These are phyloP conservation scores for Vireo griseus DNA, from an alignment of 2,797 vertebrate species.

Conservation along the genomic window DNA sequence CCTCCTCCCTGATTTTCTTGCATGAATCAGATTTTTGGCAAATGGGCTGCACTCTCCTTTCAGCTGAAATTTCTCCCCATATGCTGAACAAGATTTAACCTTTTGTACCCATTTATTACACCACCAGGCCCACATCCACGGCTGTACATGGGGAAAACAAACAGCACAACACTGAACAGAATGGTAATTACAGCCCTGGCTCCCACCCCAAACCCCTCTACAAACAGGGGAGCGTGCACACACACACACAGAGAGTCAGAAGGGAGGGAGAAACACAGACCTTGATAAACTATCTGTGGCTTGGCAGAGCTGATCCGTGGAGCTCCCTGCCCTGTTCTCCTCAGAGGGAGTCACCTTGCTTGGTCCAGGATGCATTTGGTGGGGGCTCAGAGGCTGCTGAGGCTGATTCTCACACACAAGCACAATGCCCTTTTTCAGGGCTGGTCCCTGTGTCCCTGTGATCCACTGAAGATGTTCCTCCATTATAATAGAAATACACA, in stretches of 20 bases:
- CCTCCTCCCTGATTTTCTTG: neutral
- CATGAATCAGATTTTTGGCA: conserved; percentile 38
- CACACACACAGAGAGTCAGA: neutral
- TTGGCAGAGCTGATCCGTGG: neutral
- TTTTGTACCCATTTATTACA: conserved; percentile 38
- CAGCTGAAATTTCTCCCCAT: neutral
- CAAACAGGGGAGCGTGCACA: rapidly evolving
- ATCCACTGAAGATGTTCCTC: neutral
- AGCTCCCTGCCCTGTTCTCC: neutral
- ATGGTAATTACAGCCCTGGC: neutral
- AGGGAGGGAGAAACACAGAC: rapidly evolving
- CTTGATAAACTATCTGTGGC: neutral
- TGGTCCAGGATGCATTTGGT: neutral
- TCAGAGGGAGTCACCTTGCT: neutral
- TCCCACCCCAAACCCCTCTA: neutral
- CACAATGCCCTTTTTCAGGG: rapidly evolving
- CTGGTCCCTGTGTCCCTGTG: rapidly evolving
- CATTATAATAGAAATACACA: rapidly evolving
- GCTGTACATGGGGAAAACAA: neutral
- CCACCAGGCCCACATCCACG: neutral
- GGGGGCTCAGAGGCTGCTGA: neutral
- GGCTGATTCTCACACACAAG: rapidly evolving
- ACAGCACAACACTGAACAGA: neutral
- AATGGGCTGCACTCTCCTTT: neutral
- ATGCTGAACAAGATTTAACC: conserved; percentile 4